phyloP scores from a whole-genome alignment of 2,888 invertebrate genomes.

The Creontiades dilutus region DNA sequence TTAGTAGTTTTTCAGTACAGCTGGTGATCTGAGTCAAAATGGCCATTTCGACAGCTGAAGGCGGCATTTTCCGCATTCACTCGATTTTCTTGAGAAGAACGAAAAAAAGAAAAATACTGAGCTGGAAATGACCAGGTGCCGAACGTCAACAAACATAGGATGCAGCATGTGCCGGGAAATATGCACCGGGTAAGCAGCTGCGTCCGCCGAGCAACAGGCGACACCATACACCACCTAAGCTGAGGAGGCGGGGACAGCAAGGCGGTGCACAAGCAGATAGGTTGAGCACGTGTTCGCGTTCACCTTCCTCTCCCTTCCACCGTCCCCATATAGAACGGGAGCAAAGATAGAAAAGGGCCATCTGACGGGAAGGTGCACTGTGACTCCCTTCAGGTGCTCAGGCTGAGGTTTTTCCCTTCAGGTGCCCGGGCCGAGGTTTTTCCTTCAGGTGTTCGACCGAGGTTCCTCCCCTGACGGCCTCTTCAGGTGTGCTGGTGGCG shows the following conservation, averaged over 20 bases:
- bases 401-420: not conserved
- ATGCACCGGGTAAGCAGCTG: conserved; percentile 6
- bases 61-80: not conserved
- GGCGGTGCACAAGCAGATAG: too few species aligned
- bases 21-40: not conserved
- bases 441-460: not conserved
- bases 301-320: not conserved
- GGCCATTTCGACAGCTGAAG: not conserved
- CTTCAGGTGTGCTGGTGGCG: not conserved
- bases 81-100: not conserved
- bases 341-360: conserved; percentile 7
- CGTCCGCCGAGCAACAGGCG: conserved; percentile 32
- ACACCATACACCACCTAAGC: conserved; percentile 37
- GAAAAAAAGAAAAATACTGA: not conserved
- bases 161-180: not conserved
- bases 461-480: too few species aligned
- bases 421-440: not conserved
- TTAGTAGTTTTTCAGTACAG: too few species aligned
- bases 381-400: not conserved
- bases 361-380: not conserved
- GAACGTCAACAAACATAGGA: conserved; percentile 30
- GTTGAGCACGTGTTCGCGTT: not conserved
- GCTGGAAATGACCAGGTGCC: conserved; percentile 27
- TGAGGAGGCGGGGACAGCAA: not conserved
- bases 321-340: not conserved